These are phyloP conservation scores for Chrysocyon brachyurus DNA, from an alignment of 2,797 vertebrate genomes.

Conservation along the genomic window DNA sequence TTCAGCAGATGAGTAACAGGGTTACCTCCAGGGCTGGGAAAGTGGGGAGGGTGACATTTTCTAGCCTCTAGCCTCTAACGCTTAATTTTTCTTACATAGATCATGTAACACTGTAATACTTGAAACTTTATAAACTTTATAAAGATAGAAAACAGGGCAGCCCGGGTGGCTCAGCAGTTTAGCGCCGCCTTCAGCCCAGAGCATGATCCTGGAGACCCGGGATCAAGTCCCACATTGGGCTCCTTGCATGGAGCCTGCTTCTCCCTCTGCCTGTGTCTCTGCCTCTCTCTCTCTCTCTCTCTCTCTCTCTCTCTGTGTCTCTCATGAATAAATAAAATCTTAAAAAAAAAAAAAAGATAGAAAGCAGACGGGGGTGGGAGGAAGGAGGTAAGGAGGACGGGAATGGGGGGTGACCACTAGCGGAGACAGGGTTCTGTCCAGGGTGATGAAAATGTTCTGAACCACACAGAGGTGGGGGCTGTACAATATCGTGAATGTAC, in stretches of 20 bases:
- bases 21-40: not conserved
- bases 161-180: not conserved
- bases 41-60: not conserved
- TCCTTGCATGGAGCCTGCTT: not conserved
- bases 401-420: not conserved
- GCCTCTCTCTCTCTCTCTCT: not conserved
- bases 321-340: not conserved
- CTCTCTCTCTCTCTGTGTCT: not conserved
- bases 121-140: not conserved
- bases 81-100: not conserved
- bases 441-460: not conserved
- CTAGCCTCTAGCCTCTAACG: not conserved
- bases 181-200: not conserved
- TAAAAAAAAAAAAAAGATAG: not conserved
- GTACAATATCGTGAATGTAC: not conserved
- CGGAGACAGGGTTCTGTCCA: not conserved
- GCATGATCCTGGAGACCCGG: not conserved
- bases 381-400: no score
- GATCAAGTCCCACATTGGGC: not conserved
- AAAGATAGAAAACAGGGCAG: not conserved
- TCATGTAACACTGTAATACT: not conserved
- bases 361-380: not conserved
- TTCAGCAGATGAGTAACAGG: not conserved
- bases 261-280: not conserved
- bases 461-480: not conserved